Evolutionary conservation across 2,888 invertebrate genomes (phyloP).

Genomic region (Pristionchus japonicus): DNA sequence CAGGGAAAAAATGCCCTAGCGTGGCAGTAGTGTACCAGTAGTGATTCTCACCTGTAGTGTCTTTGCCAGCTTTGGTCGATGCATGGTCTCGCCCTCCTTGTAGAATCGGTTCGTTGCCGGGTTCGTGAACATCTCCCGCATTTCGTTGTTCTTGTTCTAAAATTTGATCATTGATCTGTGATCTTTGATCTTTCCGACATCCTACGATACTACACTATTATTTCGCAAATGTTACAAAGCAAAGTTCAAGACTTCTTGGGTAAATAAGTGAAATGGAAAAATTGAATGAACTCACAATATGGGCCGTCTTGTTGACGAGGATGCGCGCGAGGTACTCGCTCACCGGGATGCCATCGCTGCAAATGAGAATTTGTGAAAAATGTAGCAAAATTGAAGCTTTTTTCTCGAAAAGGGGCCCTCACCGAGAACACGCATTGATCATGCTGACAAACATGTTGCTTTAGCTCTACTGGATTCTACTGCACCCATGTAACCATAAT

Average conservation of each 20-base stretch:
- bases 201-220: too few species aligned
- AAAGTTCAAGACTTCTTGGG: too few species aligned
- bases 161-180: neutral
- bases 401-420: too few species aligned
- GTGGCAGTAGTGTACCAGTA: too few species aligned
- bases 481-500: neutral
- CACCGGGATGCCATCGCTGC: constrained; percentile 2
- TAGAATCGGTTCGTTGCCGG: constrained; percentile 70
- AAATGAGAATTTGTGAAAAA: too few species aligned
- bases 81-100: constrained; percentile 74
- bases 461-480: too few species aligned
- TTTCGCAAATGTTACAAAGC: too few species aligned
- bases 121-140: constrained; percentile 70
- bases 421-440: neutral
- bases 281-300: neutral
- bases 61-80: constrained; percentile 50
- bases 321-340: neutral
- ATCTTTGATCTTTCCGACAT: neutral
- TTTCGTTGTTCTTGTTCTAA: neutral
- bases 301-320: neutral
- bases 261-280: too few species aligned
- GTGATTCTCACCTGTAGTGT: neutral
- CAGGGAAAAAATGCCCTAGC: too few species aligned
- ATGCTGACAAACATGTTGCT: too few species aligned
- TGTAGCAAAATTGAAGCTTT: too few species aligned